Base-by-base conservation (phyloP, 1,140 invertebrate species). In the Nylanderia fulva region DNA sequence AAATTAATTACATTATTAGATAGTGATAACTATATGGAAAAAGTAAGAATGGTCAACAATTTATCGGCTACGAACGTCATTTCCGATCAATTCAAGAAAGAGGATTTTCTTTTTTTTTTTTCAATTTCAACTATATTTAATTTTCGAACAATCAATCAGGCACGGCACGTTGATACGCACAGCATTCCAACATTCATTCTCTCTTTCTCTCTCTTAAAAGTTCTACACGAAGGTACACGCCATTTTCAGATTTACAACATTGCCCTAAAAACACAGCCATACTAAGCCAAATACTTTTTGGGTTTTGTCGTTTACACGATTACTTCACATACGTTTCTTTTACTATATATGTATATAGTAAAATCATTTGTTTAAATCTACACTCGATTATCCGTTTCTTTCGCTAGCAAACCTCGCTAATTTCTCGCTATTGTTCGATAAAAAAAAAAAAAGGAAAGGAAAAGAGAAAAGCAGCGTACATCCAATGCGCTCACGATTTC, bases 281-380 rank as follows among this genome's bases (percentile, higher is more conserved):
- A 92, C 93, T 93, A 94, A 94, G 91, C 93, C 93, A 94, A 94
- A 93, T 94, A 94, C 93, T 93, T 94, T 54, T 93, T 93, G 91
- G 93, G 90, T 93, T 93, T 86, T 82, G 87, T 92, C 86, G 74
- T 92, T 91, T 90, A 91, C 88, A 74, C 88, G 85, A 92, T 56
- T 79, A 56, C 36, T 21, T 24, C 45, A 48, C 45, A 48, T 48
- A 18, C 52, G 29, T 68, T 33, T 21, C 88, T 84, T n/a, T 91
- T 48, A 75, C 85, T 84, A 48, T 48, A 48, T 42, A 42, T 42
- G 8, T 48, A 48, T 42, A 48, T 48, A 85, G n/a, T 90, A 88
- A 88, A 91, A 69, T 84, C 61, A 63, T 88, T 90, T 77, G 80
- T 85, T 84, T 79, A 69, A 88, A 85, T 88, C 64, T 74, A 71